Evolutionary conservation across 2,113 vertebrate species (phyloP), one percentile per base, ranked within the genome.

Genomic region (Phrynosoma blainvillii): DNA sequence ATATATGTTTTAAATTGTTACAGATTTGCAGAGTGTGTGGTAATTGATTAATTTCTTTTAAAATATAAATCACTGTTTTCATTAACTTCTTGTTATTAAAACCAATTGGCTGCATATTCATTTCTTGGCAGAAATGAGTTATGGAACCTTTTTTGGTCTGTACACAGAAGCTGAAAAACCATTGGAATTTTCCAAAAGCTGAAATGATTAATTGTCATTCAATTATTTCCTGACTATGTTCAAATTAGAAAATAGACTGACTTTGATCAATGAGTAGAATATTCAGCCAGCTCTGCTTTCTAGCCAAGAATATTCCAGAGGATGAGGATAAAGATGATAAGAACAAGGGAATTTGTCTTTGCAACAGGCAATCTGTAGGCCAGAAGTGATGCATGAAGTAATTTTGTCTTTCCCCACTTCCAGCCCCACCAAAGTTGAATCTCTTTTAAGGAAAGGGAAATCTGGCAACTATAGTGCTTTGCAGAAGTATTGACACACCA

Each of bases 11-110:
- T 71, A 71, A 20, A 71, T 20, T 83, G 30, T 21, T 10, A 52
- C 52, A 56, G 1, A 16, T 23, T 20, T 77, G 40, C 59, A 18
- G 59, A 42, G 18, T 42, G 75, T 77, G 23, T n/a, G 27, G 42
- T 52, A 74, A 85, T 36, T 87, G 66, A 79, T 87, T 87, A 79
- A 87, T 86, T 42, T 8, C 62, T 79, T 54, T 79, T 36, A 70
- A 86, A 85, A 85, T 79, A 80, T 47, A 87, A 80, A 79, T 27
- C 23, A 56, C 85, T 80, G 66, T 80, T 87, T 86, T 87, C 85
- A 87, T 79, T 87, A 87, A 80, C 85, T 87, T 87, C 66, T 87
- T 80, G 21, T 79, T 56, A 79, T 86, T 52, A 59, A 71, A 87
- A 80, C 77, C 66, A 79, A 79, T 79, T 71, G 65, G 76, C 68